Conservation (phyloP, 2,797 vertebrate genomes). For the Crax fasciolata region DNA sequence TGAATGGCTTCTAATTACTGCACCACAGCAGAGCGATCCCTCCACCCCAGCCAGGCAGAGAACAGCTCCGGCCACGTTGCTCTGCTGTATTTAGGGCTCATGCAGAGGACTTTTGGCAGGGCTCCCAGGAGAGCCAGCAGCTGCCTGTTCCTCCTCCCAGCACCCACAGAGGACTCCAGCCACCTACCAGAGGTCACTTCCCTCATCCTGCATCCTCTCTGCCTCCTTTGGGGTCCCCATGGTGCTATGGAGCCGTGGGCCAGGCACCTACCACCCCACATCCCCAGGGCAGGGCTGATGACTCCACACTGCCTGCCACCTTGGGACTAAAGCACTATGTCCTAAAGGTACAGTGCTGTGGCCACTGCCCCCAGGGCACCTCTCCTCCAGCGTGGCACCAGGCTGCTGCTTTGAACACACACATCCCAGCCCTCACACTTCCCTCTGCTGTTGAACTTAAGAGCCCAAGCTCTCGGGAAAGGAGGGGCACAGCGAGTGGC, state of each 20-base stretch:
- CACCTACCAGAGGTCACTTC: fast-evolving
- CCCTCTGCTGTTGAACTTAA: neutral
- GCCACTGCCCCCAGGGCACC: neutral
- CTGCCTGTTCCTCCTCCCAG: neutral
- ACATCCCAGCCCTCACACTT: neutral
- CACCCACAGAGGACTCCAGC: neutral
- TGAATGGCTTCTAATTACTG: slow-evolving; percentile 50
- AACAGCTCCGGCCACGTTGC: fast-evolving
- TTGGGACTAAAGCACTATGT: neutral
- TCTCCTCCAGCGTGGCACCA: neutral
- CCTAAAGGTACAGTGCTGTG: neutral
- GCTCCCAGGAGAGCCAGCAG: neutral
- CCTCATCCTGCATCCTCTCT: neutral
- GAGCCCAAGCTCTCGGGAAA: neutral
- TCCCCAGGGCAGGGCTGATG: neutral
- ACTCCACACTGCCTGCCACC: neutral
- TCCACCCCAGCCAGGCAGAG: neutral
- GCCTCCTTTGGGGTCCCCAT: neutral
- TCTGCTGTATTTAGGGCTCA: neutral
- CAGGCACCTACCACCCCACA: neutral
- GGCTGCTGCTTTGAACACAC: too few species aligned
- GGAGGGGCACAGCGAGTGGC: neutral
- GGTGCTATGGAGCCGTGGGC: neutral
- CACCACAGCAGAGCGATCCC: neutral
- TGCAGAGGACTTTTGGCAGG: fast-evolving